A percentile compares a stretch with the other conserved stretches of the same genome.
phyloP scores from a whole-genome alignment of 2,797 vertebrate species.

The Brotula barbata region DNA sequence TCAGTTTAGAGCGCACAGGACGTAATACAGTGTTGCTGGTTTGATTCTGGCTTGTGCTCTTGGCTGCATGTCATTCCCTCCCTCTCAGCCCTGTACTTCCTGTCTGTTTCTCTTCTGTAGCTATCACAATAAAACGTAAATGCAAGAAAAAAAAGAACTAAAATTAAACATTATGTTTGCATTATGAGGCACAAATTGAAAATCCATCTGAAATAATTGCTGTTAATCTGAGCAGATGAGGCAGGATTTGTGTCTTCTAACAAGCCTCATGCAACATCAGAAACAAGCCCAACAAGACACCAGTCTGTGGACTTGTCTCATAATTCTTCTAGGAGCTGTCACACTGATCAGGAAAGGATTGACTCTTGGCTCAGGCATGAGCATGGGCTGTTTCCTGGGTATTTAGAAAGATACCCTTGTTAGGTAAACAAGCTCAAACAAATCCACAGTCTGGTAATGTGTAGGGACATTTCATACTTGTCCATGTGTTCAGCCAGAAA shows the following conservation, averaged over 20 bases:
- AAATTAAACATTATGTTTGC: not conserved
- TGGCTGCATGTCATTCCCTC: too few species aligned
- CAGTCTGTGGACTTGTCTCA: slow-evolving; percentile 46
- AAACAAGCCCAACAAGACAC: slow-evolving; percentile 37
- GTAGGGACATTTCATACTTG: not conserved
- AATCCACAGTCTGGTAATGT: not conserved
- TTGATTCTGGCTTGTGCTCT: too few species aligned
- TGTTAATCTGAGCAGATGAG: slow-evolving; percentile 24
- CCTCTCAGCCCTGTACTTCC: too few species aligned
- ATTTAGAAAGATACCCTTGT: slow-evolving; percentile 36
- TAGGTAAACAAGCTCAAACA: slow-evolving; percentile 12
- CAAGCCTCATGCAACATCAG: slow-evolving; percentile 14
- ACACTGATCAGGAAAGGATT: slow-evolving; percentile 47
- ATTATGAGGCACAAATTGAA: not conserved
- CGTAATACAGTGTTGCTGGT: too few species aligned
- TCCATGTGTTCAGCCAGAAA: not conserved
- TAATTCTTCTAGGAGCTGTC: slow-evolving; percentile 47
- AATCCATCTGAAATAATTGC: not conserved
- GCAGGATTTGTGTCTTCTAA: slow-evolving; percentile 32
- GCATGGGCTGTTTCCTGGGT: slow-evolving; percentile 32
- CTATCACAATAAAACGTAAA: not conserved
- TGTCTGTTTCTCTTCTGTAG: too few species aligned
- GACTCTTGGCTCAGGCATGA: slow-evolving; percentile 27
- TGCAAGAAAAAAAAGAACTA: slow-evolving; percentile 6
- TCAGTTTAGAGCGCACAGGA: too few species aligned